A percentile compares a stretch with the other conserved stretches of the same genome.
Evolutionary conservation across 2,113 vertebrate species (phyloP).

Genomic region (Oxyruncus cristatus): DNA sequence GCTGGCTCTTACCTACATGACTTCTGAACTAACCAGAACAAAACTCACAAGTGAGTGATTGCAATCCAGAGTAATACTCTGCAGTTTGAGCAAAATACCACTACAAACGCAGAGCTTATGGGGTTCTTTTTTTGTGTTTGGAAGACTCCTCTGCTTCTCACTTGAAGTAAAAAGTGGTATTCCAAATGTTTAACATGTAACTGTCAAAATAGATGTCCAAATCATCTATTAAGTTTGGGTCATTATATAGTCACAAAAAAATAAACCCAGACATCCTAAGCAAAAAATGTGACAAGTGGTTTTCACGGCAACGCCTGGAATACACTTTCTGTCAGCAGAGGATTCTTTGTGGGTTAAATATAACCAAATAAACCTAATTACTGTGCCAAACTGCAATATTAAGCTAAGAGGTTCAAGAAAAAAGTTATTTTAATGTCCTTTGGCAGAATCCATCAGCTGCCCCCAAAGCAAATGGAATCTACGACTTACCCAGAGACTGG

Average conservation of each 20-base stretch:
- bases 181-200: not conserved
- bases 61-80: not conserved
- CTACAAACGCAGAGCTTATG: not conserved
- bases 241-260: not conserved
- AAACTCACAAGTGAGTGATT: not conserved
- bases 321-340: not conserved
- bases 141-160: not conserved
- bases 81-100: not conserved
- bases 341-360: not conserved
- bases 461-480: not conserved
- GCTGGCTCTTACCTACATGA: not conserved
- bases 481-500: not conserved
- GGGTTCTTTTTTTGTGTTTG: not conserved
- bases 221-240: not conserved
- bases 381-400: not conserved
- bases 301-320: not conserved
- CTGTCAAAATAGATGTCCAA: not conserved
- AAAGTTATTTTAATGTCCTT: not conserved
- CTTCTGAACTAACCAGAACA: not conserved
- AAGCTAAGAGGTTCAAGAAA: not conserved
- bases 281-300: fast-evolving
- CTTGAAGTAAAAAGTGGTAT: not conserved
- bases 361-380: not conserved
- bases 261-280: not conserved
- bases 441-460: not conserved